Conservation (phyloP, 2,113 vertebrate genomes). For the Pteronura brasiliensis region DNA sequence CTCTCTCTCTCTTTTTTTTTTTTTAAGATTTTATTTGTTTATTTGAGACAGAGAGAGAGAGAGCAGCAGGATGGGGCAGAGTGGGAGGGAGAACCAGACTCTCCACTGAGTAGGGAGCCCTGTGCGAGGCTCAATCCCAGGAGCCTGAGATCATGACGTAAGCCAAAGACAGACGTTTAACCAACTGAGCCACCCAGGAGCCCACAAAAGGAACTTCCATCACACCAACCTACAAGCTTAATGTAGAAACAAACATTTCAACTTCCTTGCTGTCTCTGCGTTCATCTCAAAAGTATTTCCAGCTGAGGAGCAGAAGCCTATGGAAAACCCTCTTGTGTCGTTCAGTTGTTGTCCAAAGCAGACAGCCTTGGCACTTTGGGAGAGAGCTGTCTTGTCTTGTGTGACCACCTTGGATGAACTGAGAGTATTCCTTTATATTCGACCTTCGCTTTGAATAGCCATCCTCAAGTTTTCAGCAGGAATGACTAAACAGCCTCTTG, state of each 20-base stretch:
- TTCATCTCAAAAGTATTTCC: not conserved
- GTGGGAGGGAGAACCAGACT: no score
- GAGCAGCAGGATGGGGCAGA: no score
- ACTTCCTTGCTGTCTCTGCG: not conserved
- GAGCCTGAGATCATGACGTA: no score
- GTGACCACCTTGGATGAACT: slow-evolving; percentile 60
- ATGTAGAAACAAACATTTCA: not conserved
- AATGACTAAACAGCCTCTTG: slow-evolving; percentile 60
- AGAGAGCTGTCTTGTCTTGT: slow-evolving; percentile 55
- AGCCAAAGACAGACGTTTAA: no score
- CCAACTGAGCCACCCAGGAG: no score
- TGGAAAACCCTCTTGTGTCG: slow-evolving; percentile 34
- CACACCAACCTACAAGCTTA: not conserved
- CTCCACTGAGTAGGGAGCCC: no score
- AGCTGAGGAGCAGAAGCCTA: not conserved
- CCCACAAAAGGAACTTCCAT: not conserved
- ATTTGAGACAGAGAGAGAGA: no score
- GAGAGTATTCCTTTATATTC: slow-evolving; percentile 65
- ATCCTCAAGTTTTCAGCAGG: slow-evolving; percentile 60
- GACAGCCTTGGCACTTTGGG: slow-evolving; percentile 53
- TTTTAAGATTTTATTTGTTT: no score
- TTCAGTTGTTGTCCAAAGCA: slow-evolving; percentile 42
- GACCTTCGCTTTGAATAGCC: slow-evolving; percentile 51
- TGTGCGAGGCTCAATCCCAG: no score
- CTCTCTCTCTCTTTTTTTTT: not conserved